phyloP scores from a whole-genome alignment of 2,113 vertebrate genomes.

The Porphyrio hochstetteri region DNA sequence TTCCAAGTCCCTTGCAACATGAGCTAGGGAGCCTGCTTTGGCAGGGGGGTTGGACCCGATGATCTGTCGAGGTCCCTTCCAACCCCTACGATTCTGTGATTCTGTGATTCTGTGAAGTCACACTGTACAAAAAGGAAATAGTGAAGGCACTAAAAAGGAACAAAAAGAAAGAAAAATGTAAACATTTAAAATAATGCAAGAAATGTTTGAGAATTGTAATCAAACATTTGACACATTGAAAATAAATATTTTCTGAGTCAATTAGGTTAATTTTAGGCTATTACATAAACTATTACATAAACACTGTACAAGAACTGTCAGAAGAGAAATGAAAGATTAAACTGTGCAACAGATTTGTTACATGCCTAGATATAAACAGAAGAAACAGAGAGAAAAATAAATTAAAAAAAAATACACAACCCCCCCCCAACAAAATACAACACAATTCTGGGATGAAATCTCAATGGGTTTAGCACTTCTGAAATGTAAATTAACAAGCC shows the following conservation, averaged over 20 bases:
- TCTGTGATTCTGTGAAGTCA: too few relatives aligned
- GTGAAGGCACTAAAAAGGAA: background rate
- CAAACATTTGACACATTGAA: background rate
- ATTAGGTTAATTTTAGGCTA: background rate
- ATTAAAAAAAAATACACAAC: too few relatives aligned
- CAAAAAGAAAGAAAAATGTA: background rate
- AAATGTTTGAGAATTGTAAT: background rate
- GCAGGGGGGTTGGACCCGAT: too few relatives aligned
- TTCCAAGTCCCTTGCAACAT: too few relatives aligned
- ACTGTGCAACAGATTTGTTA: background rate
- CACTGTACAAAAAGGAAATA: background rate
- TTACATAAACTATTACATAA: too few relatives aligned
- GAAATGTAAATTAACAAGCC: background rate
- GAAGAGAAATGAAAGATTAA: background rate
- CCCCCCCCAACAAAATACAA: too few relatives aligned
- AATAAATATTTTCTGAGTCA: background rate
- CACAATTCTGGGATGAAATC: background rate
- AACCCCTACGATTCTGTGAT: too few relatives aligned
- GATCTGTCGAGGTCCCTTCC: too few relatives aligned
- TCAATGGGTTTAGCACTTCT: background rate
- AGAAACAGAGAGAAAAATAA: background rate
- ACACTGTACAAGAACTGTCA: background rate
- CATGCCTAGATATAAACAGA: background rate
- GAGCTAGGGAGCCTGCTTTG: too few relatives aligned
- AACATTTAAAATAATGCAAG: background rate